A percentile compares a stretch with the other conserved stretches of the same genome.
Conservation (phyloP, 2,888 invertebrate genomes). For the Rhagophthalmus giganteus region DNA sequence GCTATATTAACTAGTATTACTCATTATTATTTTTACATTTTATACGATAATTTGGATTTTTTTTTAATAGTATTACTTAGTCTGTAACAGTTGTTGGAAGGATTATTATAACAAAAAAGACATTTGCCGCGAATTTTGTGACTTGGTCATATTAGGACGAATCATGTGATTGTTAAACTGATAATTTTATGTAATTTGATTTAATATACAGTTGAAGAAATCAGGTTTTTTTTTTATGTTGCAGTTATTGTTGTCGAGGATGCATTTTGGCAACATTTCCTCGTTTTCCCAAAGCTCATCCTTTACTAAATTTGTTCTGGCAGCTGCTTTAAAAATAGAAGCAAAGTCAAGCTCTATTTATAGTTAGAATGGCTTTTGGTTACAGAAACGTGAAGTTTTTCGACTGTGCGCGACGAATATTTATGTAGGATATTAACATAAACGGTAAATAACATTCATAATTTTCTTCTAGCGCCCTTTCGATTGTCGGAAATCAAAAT, state of each 20-base stretch:
- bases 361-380: conserved; percentile 47
- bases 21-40: background rate
- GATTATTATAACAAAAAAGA: background rate
- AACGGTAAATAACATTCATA: conserved; percentile 12
- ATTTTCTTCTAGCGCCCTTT: background rate
- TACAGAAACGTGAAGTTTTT: conserved; percentile 29
- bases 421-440: conserved; percentile 12
- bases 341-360: conserved; percentile 42
- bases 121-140: background rate
- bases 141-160: conserved; percentile 9
- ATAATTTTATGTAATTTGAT: conserved; percentile 2
- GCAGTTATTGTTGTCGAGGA: background rate
- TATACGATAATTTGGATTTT: background rate
- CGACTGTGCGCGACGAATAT: conserved; percentile 2
- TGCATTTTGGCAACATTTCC: conserved; percentile 22
- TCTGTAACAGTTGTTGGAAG: background rate
- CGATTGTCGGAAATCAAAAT: too few species aligned
- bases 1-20: too few species aligned
- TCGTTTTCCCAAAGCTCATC: background rate
- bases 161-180: conserved; percentile 12
- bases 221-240: background rate
- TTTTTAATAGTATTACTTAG: too few species aligned
- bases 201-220: conserved; percentile 7
- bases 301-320: conserved; percentile 37
- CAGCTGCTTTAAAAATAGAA: conserved; percentile 37